Percentiles rank a stretch among this genome's conserved stretches.
phyloP scores from a whole-genome alignment of 2,797 vertebrate genomes.

The Chelon auratus region DNA sequence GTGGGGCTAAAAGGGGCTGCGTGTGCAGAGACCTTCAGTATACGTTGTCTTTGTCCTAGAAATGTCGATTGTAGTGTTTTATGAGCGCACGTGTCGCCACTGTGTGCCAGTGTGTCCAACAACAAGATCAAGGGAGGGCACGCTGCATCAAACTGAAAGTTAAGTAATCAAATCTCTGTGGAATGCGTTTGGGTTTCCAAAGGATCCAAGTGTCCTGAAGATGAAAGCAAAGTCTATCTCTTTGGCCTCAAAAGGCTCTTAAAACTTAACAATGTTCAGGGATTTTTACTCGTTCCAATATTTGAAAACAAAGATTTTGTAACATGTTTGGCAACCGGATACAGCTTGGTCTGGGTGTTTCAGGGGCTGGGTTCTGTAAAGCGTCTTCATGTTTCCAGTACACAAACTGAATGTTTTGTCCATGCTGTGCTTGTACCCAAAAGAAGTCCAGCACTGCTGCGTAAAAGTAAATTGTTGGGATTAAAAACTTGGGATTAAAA shows the following conservation, averaged over 20 bases:
- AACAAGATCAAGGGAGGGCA: slow-evolving; percentile 6
- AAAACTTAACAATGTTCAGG: slow-evolving; percentile 2
- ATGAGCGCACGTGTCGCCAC: neutral
- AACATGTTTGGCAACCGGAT: neutral
- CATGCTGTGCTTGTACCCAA: neutral
- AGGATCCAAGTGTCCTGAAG: slow-evolving; percentile 19
- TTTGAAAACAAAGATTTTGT: slow-evolving; percentile 28
- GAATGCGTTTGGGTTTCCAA: slow-evolving; percentile 38
- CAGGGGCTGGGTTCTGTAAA: too few species aligned
- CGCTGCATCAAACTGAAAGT: slow-evolving; percentile 34
- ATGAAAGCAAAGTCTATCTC: slow-evolving; percentile 28
- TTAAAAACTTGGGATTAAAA: neutral
- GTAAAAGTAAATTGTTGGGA: neutral
- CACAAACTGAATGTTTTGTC: too few species aligned
- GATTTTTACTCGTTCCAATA: slow-evolving; percentile 3
- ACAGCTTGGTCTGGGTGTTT: too few species aligned
- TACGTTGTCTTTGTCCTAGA: slow-evolving; percentile 2
- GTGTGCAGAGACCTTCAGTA: slow-evolving; percentile 23
- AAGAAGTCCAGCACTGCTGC: neutral
- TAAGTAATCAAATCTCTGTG: slow-evolving; percentile 34
- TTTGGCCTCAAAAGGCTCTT: slow-evolving; percentile 2
- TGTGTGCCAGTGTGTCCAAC: too few species aligned
- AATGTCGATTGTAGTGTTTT: neutral
- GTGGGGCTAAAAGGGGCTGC: slow-evolving; percentile 8
- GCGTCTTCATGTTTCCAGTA: too few species aligned